Evolutionary conservation across 2,888 invertebrate genomes (phyloP).

Genomic region (Epinotia demarniana): DNA sequence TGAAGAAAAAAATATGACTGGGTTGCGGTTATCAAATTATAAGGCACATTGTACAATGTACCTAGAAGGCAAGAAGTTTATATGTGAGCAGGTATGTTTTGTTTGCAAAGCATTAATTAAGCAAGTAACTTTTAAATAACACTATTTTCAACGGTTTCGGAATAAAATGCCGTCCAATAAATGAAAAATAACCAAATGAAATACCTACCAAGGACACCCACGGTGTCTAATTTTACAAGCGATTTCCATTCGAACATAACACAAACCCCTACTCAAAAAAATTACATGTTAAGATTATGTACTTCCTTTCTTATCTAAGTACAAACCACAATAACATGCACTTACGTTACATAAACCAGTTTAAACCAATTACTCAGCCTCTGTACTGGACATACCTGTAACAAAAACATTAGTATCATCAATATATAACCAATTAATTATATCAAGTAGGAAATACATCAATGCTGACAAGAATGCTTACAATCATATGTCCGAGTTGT

Average conservation of each 20-base stretch:
- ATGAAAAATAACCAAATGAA: too few relatives aligned
- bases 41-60: too few relatives aligned
- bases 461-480: conserved; percentile 37
- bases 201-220: background rate
- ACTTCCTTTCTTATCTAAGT: background rate
- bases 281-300: background rate
- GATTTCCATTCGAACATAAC: background rate
- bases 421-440: conserved; percentile 38
- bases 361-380: conserved; percentile 7
- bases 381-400: conserved; percentile 60
- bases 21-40: too few relatives aligned
- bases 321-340: conserved; percentile 13
- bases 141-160: too few relatives aligned
- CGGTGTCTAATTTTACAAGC: background rate
- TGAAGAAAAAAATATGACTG: too few relatives aligned
- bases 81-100: too few relatives aligned
- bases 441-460: conserved; percentile 44
- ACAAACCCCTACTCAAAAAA: background rate
- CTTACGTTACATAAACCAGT: conserved; percentile 12
- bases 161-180: too few relatives aligned
- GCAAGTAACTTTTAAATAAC: too few relatives aligned
- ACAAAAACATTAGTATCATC: conserved; percentile 52
- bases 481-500: conserved; percentile 31
- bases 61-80: too few relatives aligned
- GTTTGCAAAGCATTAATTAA: too few relatives aligned